phyloP scores from a whole-genome alignment of 2,113 vertebrate genomes.

The Callaeas wilsoni region DNA sequence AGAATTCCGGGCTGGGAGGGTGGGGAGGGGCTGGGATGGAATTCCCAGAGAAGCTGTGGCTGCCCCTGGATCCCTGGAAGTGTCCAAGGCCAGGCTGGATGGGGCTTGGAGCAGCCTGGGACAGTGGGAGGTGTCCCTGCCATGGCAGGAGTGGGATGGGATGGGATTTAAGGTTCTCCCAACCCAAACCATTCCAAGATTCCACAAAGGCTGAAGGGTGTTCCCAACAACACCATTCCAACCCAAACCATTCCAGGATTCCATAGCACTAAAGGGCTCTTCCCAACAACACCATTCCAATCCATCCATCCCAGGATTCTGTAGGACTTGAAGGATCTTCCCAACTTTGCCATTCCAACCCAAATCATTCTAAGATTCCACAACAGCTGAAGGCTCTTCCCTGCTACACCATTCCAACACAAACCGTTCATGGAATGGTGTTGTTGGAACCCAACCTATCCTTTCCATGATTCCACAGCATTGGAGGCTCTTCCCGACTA shows the following conservation, averaged over 20 bases:
- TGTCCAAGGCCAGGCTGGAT: background rate
- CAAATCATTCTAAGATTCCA: background rate
- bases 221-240: background rate
- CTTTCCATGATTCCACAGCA: too few species aligned
- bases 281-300: background rate
- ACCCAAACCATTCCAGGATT: background rate
- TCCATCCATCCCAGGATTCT: background rate
- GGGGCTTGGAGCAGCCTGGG: background rate
- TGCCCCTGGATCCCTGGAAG: background rate
- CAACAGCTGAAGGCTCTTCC: too few species aligned
- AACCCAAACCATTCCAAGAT: too few species aligned
- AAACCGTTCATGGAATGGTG: too few species aligned
- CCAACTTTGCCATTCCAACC: background rate
- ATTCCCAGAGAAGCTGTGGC: background rate
- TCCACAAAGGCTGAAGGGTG: fast-evolving
- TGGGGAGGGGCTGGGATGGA: background rate
- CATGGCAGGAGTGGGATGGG: fast-evolving
- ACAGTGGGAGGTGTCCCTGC: background rate
- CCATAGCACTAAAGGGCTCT: fast-evolving
- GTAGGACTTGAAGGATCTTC: fast-evolving
- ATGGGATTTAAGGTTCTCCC: background rate
- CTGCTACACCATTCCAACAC: too few species aligned
- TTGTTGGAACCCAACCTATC: too few species aligned
- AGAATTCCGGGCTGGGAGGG: background rate
- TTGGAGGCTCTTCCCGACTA: too few species aligned